Conservation (phyloP, 2,797 vertebrate genomes). For the Coendou prehensilis region DNA sequence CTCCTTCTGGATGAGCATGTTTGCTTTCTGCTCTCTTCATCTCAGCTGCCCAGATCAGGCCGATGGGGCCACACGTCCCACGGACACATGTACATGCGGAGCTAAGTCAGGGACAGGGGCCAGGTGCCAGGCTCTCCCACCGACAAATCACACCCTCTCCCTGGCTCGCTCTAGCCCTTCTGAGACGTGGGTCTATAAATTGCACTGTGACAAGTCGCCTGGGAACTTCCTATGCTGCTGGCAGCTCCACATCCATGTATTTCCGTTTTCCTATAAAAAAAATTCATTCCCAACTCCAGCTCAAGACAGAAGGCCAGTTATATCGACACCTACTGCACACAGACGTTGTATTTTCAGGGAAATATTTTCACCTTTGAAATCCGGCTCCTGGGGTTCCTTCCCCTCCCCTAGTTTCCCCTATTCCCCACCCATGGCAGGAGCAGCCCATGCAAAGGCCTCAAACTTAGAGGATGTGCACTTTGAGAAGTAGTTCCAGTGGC, state of each 20-base stretch:
- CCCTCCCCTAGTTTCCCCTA: neutral
- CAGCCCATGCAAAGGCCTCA: neutral
- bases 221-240: slow-evolving; percentile 78
- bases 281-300: slow-evolving; percentile 65
- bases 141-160: slow-evolving; percentile 36
- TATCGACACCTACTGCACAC: slow-evolving; percentile 51
- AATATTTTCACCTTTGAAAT: slow-evolving; percentile 67
- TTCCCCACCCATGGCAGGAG: neutral
- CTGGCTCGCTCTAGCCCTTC: slow-evolving; percentile 59
- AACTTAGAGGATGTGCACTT: neutral
- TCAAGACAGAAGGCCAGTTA: slow-evolving; percentile 64
- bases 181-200: slow-evolving; percentile 71
- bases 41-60: neutral
- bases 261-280: slow-evolving; percentile 79
- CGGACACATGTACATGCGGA: neutral
- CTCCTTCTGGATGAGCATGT: neutral
- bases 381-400: slow-evolving; percentile 22
- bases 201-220: slow-evolving; percentile 66
- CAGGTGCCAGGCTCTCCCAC: slow-evolving; percentile 77
- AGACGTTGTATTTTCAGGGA: slow-evolving; percentile 75
- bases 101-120: slow-evolving; percentile 58
- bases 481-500: neutral
- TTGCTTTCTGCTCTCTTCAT: slow-evolving; percentile 41
- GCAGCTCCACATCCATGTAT: slow-evolving; percentile 74
- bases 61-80: neutral